Percentiles rank a stretch among this genome's conserved stretches.
phyloP scores from a whole-genome alignment of 2,113 vertebrate species.

The Zapornia atra region DNA sequence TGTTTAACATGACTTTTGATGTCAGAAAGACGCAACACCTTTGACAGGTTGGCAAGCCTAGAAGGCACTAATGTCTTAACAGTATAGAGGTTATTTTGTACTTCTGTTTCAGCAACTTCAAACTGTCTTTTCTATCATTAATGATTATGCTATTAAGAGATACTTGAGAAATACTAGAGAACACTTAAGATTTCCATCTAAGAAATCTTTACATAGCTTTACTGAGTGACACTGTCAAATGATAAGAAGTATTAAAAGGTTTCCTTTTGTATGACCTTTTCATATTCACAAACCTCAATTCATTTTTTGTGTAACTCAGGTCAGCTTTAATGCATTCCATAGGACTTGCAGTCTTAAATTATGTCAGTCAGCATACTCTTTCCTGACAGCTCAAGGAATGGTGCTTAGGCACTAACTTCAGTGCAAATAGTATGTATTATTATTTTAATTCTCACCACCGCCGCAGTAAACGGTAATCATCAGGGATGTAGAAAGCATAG shows the following conservation, averaged over 20 bases:
- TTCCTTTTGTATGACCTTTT: constrained; percentile 5
- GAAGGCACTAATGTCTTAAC: neutral
- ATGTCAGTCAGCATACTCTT: neutral
- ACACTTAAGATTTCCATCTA: neutral
- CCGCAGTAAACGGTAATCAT: neutral
- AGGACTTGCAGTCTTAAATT: constrained; percentile 1
- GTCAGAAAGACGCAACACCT: neutral
- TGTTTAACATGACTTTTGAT: neutral
- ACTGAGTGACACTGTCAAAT: neutral
- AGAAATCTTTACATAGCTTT: neutral
- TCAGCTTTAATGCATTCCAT: constrained; percentile 43
- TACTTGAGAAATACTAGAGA: neutral
- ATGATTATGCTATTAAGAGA: neutral
- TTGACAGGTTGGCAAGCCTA: neutral
- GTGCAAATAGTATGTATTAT: neutral
- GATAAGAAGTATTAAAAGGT: constrained; percentile 8
- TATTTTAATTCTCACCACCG: constrained; percentile 1
- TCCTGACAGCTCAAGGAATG: constrained; percentile 13
- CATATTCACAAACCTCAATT: neutral
- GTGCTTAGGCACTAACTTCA: neutral
- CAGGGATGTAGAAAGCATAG: neutral
- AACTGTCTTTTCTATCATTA: neutral
- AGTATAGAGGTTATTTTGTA: neutral
- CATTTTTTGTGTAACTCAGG: neutral
- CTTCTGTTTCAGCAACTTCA: neutral